Base-by-base conservation (phyloP, 2,797 vertebrate species). In the Takifugu ocellatus region DNA sequence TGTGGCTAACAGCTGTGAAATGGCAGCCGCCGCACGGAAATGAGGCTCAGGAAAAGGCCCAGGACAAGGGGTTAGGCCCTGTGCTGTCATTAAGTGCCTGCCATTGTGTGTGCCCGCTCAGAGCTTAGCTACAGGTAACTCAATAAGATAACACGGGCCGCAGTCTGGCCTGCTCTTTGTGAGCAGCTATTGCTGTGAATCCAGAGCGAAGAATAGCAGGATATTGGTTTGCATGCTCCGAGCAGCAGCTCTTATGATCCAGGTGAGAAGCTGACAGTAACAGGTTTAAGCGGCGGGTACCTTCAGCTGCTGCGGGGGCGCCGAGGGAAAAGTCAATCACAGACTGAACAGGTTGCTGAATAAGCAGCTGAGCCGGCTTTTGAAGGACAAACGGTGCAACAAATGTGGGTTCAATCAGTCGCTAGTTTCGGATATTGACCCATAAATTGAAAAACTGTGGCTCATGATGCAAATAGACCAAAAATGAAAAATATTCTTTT, bases 1-100 rank as follows among this genome's bases (percentile, higher is more conserved):
- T 88, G 90, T 88, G 78, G 86, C 86, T 86, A 90, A 89, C 88
- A 91, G 92, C 90, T 92, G 91, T 89, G 92, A 92, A 92, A 92
- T 84, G 88, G 90, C 87, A 85, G 88, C 84, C 87, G 82, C 83
- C 84, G 76, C 59, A 78, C 87, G 91, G 90, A 93, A 92, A 92
- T 92, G 90, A 91, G 87, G 84, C 90, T 87, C 74, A 77, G 81
- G 84, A 76, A 80, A 82, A 83, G 75, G 83, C 79, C 61, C 74
- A 78, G 85, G 86, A 82, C 78, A 63, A 86, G 86, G 87, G 89
- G 86, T 87, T 85, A 88, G 84, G 81, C 65, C 78, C 78, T 72
- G 77, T 61, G 70, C 82, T 70, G 83, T 88, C 83, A 91, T 91
- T 91, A 91, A 87, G 84, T 59, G 80, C 49, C 81, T 70, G 80